Evolutionary conservation across 2,797 vertebrate species (phyloP).

Genomic region (Sebastes taczanowskii): DNA sequence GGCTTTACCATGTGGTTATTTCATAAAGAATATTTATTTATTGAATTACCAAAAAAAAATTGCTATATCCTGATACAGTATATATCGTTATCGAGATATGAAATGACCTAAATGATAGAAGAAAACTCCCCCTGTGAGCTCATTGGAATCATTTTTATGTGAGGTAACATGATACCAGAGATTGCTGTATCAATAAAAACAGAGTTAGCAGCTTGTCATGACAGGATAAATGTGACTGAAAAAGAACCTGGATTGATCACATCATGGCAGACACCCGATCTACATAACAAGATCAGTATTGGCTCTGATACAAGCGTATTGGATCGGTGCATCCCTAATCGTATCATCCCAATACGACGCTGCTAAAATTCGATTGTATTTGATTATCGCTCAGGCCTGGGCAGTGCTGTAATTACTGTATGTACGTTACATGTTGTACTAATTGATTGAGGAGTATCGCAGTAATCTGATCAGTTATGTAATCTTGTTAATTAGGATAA

Average conservation of each 20-base stretch:
- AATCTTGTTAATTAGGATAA: slow-evolving; percentile 34
- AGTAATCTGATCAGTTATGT: slow-evolving; percentile 43
- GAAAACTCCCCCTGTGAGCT: not conserved
- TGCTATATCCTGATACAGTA: no score
- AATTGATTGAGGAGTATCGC: slow-evolving; percentile 40
- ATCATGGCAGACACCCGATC: not conserved
- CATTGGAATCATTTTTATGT: not conserved
- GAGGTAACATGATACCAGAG: not conserved
- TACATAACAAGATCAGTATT: not conserved
- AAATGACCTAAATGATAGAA: no score
- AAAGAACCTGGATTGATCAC: not conserved
- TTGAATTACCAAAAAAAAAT: no score
- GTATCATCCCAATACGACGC: slow-evolving; percentile 17
- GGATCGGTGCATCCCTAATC: slow-evolving; percentile 14
- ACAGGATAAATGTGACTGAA: not conserved
- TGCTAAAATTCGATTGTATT: slow-evolving; percentile 5
- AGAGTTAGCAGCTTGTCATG: not conserved
- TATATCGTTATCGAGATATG: no score
- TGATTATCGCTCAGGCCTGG: slow-evolving; percentile 11
- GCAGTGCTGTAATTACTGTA: not conserved
- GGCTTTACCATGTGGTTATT: no score
- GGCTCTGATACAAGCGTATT: not conserved
- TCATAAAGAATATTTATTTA: no score
- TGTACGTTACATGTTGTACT: slow-evolving; percentile 21
- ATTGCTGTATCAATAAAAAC: not conserved